Conservation (phyloP, 2,888 invertebrate genomes). For the Tortricodes alternella region DNA sequence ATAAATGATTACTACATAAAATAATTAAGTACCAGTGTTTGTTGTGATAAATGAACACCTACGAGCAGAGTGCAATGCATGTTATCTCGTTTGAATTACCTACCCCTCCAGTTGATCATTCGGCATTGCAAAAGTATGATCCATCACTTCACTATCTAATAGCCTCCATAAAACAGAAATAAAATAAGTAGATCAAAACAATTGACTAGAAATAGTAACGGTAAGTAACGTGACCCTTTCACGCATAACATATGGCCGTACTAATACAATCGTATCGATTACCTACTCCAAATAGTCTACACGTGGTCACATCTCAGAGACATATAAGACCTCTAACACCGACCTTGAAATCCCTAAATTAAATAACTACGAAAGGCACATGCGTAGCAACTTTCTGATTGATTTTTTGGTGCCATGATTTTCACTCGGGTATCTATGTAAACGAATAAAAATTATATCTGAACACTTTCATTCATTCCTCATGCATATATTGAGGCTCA, state of each 20-base stretch:
- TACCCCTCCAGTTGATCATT: conserved; percentile 1
- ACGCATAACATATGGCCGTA: conserved; percentile 75
- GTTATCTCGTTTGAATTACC: no score
- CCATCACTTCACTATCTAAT: conserved; percentile 28
- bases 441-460: conserved; percentile 29
- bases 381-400: conserved; percentile 57
- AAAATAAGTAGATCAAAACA: conserved; percentile 34
- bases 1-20: no score
- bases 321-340: conserved; percentile 47
- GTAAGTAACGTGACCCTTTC: conserved; percentile 63
- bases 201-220: conserved; percentile 58
- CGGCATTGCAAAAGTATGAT: not conserved
- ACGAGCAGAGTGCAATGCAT: conserved; percentile 6
- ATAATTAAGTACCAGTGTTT: no score
- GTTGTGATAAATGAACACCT: conserved; percentile 25
- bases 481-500: conserved; percentile 45
- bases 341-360: conserved; percentile 65
- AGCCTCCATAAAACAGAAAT: conserved; percentile 2
- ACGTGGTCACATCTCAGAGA: conserved; percentile 38
- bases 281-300: conserved; percentile 52
- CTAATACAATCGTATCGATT: conserved; percentile 56
- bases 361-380: conserved; percentile 60
- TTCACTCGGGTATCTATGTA: conserved; percentile 38
- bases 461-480: conserved; percentile 9
- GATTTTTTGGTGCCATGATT: conserved; percentile 59